These are phyloP conservation scores for Sphecodes monilicornis DNA, from an alignment of 2,888 invertebrate genomes.

Conservation along the genomic window DNA sequence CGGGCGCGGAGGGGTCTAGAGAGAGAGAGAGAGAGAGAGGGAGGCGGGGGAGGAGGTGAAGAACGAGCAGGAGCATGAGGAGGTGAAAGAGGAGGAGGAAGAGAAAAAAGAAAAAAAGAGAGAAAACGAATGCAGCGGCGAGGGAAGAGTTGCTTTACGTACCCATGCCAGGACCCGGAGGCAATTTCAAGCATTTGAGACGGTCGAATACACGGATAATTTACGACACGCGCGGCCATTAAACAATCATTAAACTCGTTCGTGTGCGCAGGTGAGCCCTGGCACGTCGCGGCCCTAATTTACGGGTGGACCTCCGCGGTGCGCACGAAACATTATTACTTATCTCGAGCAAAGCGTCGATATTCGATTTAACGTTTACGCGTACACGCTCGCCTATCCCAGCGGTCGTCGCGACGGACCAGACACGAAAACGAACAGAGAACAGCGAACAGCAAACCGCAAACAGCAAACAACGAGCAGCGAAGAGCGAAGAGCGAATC, in stretches of 20 bases:
- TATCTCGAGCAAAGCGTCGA: slow-evolving; percentile 73
- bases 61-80: slow-evolving; percentile 29
- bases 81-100: slow-evolving; percentile 1
- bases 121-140: slow-evolving; percentile 46
- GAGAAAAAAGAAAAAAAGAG: slow-evolving; percentile 31
- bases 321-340: slow-evolving; percentile 82
- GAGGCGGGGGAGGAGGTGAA: slow-evolving; percentile 7
- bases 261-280: slow-evolving; percentile 80
- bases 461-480: neutral
- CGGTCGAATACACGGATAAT: slow-evolving; percentile 83
- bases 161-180: slow-evolving; percentile 75
- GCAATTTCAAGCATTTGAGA: slow-evolving; percentile 83
- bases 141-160: slow-evolving; percentile 60
- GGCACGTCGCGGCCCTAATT: slow-evolving; percentile 82
- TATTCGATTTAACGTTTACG: slow-evolving; percentile 59
- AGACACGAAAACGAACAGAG: neutral
- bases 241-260: slow-evolving; percentile 85
- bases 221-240: slow-evolving; percentile 84
- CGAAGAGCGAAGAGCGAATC: neutral
- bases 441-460: too few relatives aligned
- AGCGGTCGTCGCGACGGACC: neutral
- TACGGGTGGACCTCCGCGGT: slow-evolving; percentile 83
- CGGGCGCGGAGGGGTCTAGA: neutral
- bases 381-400: slow-evolving; percentile 1
- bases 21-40: neutral